Percentiles rank a stretch among this genome's conserved stretches.
These are phyloP conservation scores for Parapsyche elsis DNA, from an alignment of 1,140 invertebrate genomes.

Conservation along the genomic window DNA sequence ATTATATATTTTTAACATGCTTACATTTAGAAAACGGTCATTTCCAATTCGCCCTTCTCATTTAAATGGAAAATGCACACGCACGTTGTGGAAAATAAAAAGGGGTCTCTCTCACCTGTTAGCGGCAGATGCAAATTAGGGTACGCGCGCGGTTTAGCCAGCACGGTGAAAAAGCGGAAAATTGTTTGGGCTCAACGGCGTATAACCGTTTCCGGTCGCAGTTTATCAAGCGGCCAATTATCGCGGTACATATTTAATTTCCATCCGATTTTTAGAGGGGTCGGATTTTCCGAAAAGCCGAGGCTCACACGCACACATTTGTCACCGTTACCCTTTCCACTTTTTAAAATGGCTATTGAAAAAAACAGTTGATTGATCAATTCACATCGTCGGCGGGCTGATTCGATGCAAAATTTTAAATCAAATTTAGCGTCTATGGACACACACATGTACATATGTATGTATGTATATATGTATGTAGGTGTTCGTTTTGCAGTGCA, in stretches of 20 bases:
- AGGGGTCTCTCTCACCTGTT: slow-evolving; percentile 8
- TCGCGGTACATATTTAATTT: slow-evolving; percentile 53
- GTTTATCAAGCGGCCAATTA: slow-evolving; percentile 53
- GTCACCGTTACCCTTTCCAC: no score
- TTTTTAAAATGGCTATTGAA: no score
- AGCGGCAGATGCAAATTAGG: slow-evolving; percentile 36
- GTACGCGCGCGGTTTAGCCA: no score
- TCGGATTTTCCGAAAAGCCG: slow-evolving; percentile 14
- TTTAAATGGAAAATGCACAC: neutral
- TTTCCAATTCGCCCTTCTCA: no score
- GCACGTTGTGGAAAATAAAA: neutral
- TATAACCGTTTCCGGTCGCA: slow-evolving; percentile 50
- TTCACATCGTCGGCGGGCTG: no score
- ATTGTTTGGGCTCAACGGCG: slow-evolving; percentile 43
- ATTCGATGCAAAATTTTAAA: no score
- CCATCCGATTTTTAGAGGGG: slow-evolving; percentile 38
- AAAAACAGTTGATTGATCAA: no score
- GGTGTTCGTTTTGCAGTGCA: neutral
- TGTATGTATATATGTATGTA: neutral
- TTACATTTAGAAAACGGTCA: neutral
- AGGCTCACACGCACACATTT: no score
- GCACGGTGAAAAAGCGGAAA: slow-evolving; percentile 36
- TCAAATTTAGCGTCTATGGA: neutral
- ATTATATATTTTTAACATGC: neutral
- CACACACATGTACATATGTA: neutral